These are phyloP conservation scores for Zaprionus lachaisei DNA, from an alignment of 1,140 invertebrate species.

Conservation along the genomic window DNA sequence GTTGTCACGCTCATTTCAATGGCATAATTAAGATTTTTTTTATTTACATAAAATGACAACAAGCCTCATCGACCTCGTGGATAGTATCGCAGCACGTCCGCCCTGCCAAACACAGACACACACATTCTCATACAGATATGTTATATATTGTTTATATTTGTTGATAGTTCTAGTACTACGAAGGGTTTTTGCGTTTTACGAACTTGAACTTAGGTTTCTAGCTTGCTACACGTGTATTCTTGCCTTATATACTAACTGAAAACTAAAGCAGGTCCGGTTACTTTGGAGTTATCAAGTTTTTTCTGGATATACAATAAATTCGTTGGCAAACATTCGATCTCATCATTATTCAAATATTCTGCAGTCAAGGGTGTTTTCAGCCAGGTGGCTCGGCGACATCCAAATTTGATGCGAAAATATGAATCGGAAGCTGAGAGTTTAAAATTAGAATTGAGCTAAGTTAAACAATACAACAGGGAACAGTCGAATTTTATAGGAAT, in stretches of 20 bases:
- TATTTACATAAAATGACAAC: constrained; percentile 47
- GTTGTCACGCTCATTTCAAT: constrained; percentile 51
- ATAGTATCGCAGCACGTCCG: constrained; percentile 55
- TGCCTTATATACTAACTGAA: background rate
- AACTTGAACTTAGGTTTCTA: background rate
- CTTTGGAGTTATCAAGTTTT: background rate
- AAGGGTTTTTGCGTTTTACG: constrained; percentile 20
- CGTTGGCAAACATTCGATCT: background rate
- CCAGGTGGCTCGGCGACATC: constrained; percentile 15
- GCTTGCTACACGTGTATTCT: constrained; percentile 1
- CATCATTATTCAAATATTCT: constrained; percentile 2
- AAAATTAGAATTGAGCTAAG: constrained; percentile 32
- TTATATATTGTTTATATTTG: no score
- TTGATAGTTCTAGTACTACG: background rate
- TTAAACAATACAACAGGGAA: background rate
- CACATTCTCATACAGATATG: constrained; percentile 1
- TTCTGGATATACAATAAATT: background rate
- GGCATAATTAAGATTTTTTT: constrained; percentile 59
- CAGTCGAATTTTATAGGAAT: background rate
- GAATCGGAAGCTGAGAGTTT: constrained; percentile 13
- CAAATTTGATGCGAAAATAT: constrained; percentile 13
- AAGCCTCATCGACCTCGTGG: constrained; percentile 42
- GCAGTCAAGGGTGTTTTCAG: background rate
- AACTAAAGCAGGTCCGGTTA: constrained; percentile 3
- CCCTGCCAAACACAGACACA: constrained; percentile 22